Evolutionary conservation across 2,797 vertebrate genomes (phyloP).

Genomic region (Gymnoscopelus braueri): DNA sequence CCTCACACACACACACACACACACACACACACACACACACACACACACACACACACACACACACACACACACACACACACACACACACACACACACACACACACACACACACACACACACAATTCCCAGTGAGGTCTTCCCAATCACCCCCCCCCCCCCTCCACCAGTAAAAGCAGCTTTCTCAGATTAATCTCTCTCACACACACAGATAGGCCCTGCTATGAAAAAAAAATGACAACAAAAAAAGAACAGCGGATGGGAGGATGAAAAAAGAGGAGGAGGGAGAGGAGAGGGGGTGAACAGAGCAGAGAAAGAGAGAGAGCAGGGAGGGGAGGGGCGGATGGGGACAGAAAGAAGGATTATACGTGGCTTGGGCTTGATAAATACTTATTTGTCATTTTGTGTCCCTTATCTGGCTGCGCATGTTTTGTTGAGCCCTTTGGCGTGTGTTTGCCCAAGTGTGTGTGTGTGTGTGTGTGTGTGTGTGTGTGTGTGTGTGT

Average conservation of each 20-base stretch:
- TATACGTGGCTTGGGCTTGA: conserved; percentile 80
- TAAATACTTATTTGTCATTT: conserved; percentile 83
- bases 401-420: conserved; percentile 76
- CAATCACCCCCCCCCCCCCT: conserved; percentile 9
- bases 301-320: not conserved
- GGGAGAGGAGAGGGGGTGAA: not conserved
- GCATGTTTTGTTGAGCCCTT: conserved; percentile 74
- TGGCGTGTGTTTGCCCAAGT: conserved; percentile 15
- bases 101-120: conserved; percentile 30
- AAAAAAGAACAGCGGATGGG: conserved; percentile 42
- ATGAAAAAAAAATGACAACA: conserved; percentile 46
- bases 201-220: conserved; percentile 55
- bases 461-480: conserved; percentile 20
- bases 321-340: conserved; percentile 32
- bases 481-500: conserved; percentile 10
- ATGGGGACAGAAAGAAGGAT: conserved; percentile 73
- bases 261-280: conserved; percentile 35
- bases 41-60: too few species aligned
- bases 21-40: too few species aligned
- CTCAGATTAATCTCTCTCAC: conserved; percentile 71
- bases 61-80: too few species aligned
- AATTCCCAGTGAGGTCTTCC: conserved; percentile 54
- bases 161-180: conserved; percentile 78
- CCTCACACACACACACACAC: too few species aligned
- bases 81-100: too few species aligned